Conservation (phyloP, 1,140 invertebrate species). For the Drosophila erecta region DNA sequence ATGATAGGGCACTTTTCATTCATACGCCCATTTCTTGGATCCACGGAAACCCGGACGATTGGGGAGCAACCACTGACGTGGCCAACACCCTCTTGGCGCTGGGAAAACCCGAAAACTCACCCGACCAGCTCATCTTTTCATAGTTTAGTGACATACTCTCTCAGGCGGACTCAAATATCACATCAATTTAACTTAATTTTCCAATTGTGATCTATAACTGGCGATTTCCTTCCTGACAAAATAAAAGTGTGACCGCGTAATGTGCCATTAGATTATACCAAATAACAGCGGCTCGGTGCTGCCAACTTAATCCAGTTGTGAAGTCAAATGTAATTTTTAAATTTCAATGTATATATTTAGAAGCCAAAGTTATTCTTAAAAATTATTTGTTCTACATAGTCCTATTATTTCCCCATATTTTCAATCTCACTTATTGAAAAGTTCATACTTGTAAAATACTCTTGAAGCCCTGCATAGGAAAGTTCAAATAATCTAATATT, state of each 20-base stretch:
- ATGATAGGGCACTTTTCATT: constrained; percentile 28
- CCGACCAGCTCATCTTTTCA: constrained; percentile 85
- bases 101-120: constrained; percentile 65
- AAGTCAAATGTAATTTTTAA: too few relatives aligned
- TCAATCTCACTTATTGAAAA: too few relatives aligned
- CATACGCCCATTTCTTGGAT: constrained; percentile 14
- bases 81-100: background rate
- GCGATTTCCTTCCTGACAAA: constrained; percentile 22
- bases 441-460: too few relatives aligned
- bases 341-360: too few relatives aligned
- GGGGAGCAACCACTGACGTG: constrained; percentile 19
- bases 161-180: constrained; percentile 3
- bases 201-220: constrained; percentile 25
- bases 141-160: constrained; percentile 85
- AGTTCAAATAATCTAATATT: too few relatives aligned
- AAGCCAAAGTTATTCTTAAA: too few relatives aligned
- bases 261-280: background rate
- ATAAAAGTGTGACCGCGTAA: background rate
- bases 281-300: background rate
- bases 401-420: too few relatives aligned
- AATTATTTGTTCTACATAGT: too few relatives aligned
- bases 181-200: constrained; percentile 51
- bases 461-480: too few relatives aligned
- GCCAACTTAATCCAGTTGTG: background rate
- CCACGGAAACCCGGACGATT: background rate